Conservation (phyloP, 2,888 invertebrate genomes). For the Eupithecia dodoneata region DNA sequence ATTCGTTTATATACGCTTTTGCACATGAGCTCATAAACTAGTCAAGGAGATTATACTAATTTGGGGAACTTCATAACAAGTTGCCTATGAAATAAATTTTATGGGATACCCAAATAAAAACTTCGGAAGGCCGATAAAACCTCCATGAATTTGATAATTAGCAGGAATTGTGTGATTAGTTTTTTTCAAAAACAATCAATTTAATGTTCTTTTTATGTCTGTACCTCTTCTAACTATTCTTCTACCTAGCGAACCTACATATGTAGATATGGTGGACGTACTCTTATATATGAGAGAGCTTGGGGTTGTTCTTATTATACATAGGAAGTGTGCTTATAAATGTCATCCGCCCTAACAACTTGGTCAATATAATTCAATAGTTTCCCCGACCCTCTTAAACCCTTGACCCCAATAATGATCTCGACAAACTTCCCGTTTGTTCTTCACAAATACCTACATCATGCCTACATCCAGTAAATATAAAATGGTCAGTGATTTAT, state of each 20-base stretch:
- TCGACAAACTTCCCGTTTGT: slow-evolving; percentile 13
- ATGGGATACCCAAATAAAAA: not conserved
- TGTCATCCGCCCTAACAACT: not conserved
- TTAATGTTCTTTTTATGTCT: too few species aligned
- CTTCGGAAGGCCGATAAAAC: not conserved
- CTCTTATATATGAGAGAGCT: not conserved
- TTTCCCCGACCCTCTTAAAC: slow-evolving; percentile 13
- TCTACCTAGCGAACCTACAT: too few species aligned
- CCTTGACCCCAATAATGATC: slow-evolving; percentile 12
- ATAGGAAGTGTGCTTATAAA: not conserved
- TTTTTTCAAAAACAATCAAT: too few species aligned
- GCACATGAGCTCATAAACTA: not conserved
- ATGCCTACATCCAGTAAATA: not conserved
- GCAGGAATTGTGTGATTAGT: too few species aligned
- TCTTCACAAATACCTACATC: not conserved
- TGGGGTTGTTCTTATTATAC: not conserved
- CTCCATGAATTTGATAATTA: not conserved
- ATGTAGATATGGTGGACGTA: not conserved
- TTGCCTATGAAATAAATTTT: not conserved
- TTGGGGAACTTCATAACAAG: not conserved
- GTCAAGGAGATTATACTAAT: not conserved
- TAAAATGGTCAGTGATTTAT: not conserved
- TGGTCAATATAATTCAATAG: slow-evolving; percentile 12
- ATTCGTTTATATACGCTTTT: not conserved
- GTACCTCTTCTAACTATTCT: too few species aligned